phyloP scores from a whole-genome alignment of 2,888 invertebrate species.

The Theodoxus fluviatilis region DNA sequence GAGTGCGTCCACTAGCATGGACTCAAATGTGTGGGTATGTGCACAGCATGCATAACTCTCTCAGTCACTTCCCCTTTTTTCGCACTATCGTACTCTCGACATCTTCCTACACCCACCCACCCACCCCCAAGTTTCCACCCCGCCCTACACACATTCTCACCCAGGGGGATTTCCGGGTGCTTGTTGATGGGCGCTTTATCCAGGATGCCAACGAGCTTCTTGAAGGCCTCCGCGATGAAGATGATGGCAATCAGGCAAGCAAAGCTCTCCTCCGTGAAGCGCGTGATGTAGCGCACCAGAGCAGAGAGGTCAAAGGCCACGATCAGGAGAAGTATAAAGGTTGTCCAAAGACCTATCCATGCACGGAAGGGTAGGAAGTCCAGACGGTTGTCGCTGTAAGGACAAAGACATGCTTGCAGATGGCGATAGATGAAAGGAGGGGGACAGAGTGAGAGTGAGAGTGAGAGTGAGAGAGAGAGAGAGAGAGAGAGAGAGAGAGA shows the following conservation, averaged over 20 bases:
- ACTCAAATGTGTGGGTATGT: too few species aligned
- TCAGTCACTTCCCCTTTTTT: too few species aligned
- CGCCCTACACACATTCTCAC: too few species aligned
- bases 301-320: constrained; percentile 96
- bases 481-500: too few species aligned
- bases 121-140: too few species aligned
- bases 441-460: not conserved
- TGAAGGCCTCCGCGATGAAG: constrained; percentile 95
- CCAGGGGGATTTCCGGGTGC: constrained; percentile 29
- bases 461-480: too few species aligned
- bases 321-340: constrained; percentile 81
- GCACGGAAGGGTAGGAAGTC: constrained; percentile 93
- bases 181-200: constrained; percentile 36
- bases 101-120: too few species aligned
- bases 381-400: constrained; percentile 76
- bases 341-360: constrained; percentile 96
- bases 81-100: too few species aligned
- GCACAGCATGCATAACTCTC: too few species aligned
- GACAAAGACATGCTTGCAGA: not conserved
- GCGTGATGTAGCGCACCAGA: constrained; percentile 93
- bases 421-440: not conserved
- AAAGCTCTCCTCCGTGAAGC: constrained; percentile 97
- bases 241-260: constrained; percentile 96
- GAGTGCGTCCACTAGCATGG: too few species aligned
- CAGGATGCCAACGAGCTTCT: constrained; percentile 79